Evolutionary conservation across 2,888 invertebrate species (phyloP), one percentile per base, ranked within the genome.

Genomic region (Orthosia cruda): DNA sequence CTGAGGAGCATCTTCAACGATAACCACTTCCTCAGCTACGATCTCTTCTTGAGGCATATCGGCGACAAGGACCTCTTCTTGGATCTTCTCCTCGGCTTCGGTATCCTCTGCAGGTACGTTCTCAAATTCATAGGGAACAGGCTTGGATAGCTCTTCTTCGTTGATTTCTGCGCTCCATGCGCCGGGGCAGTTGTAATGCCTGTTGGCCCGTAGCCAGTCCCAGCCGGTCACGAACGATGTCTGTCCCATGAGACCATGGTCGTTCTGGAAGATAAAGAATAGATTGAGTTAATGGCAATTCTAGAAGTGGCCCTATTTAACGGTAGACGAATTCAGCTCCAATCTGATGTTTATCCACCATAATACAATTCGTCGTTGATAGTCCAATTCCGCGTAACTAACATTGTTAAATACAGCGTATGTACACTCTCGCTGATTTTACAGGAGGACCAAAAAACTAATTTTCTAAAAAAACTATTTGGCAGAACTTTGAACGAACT

Each of bases 211-310:
- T 23, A 89, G 79, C 77, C 89, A 90, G 74, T 95, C 95, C 61
- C 81, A 87, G 12, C 88, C 89, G 13, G 92, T 93, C 65, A 95
- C 85, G 72, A 88, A 91, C 1, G 77, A 54, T 5, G 83, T 71
- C 73, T 94, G 94, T 0, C 95, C 95, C 89, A 95, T 94, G 4
- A 81, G 81, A 5, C 91, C 93, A 12, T 87, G 78, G 66, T 87
- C 86, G 15, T 92, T 87, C 94, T 94, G 83, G 0, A 87, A 26
- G 55, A 49, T 52, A 2, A 4, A 4, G 0, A 20, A n/a, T 52
- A 32, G 40, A 5, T 32, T 32, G 32, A 32, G 7, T n/a, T 23
- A 67, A 52, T 63, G 15, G n/a, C 32, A 32, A 32, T 32, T 7
- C 1, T 26, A 26, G 1, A 26, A 26, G 26, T 32, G 32, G 32